Evolutionary conservation across 37 sponge, comb jelly and placozoan species (phyloP), one percentile per base, ranked within the genome.

Genomic region (Spongilla lacustris): DNA sequence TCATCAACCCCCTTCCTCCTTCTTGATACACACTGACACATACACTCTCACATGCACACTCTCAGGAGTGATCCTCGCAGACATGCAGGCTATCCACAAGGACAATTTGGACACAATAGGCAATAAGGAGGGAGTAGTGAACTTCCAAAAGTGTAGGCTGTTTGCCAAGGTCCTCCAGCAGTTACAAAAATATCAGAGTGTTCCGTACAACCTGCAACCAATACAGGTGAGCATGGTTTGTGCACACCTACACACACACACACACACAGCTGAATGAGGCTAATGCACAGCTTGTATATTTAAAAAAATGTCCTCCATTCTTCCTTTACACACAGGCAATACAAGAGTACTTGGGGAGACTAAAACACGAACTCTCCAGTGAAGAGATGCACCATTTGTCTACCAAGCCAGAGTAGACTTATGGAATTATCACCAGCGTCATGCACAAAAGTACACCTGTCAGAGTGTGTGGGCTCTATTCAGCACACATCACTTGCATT

Each of bases 61-160:
- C 76, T 0, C 69, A 91, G 91, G 26, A 29, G 23, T 91, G 8
- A 48, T 91, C 13, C 68, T 92, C 26, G 35, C 73, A 0, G 85
- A 87, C 21, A 29, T 92, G 22, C 77, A 77, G 28, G 71, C 19
- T 37, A 74, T 92, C 24, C 85, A 87, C 25, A 74, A 79, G 21
- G 80, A 83, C n/a, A 38, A 76, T 23, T 32, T 77, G 21, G 69
- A 83, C 38, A 41, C 6, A 41, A 41, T 41, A 41, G 41, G 41
- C 41, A 41, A 41, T 41, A 41, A 41, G 41, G 41, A 67, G 23
- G 81, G 38, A 38, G 75, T 92, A 23, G 41, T 92, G 46, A 92
- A 92, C 67, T 92, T 92, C 36, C 81, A 84, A 36, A 92, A 85
- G 83, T 41, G 79, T 10, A 49, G 93, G 34, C 30, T 50, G 78